Evolutionary conservation across 2,888 invertebrate species (phyloP).

Genomic region (Abscondita cerata): DNA sequence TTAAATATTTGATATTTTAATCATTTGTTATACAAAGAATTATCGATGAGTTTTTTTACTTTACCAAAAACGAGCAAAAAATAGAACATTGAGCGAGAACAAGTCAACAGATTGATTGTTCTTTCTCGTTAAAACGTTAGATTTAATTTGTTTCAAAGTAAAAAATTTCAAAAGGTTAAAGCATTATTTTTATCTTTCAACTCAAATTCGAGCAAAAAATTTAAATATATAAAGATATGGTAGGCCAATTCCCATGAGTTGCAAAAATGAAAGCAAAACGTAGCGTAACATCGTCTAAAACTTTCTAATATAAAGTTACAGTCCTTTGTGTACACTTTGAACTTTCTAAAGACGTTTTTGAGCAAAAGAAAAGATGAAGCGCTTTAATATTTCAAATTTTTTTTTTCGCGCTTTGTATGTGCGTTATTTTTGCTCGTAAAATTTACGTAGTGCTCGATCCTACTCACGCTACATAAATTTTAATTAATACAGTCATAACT

Average conservation of each 20-base stretch:
- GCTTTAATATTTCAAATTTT: neutral
- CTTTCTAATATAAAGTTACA: constrained; percentile 3
- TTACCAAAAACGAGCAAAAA: too few relatives aligned
- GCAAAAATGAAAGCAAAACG: constrained; percentile 12
- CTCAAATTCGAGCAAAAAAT: neutral
- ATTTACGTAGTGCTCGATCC: neutral
- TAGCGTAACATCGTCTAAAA: neutral
- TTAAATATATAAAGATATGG: neutral
- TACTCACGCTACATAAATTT: constrained; percentile 8
- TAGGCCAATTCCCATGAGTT: neutral
- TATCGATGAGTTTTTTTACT: too few relatives aligned
- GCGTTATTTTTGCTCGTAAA: neutral
- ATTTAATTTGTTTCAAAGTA: too few relatives aligned
- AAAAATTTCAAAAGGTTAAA: too few relatives aligned
- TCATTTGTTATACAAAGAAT: too few relatives aligned
- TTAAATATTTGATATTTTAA: too few relatives aligned
- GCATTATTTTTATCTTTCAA: too few relatives aligned
- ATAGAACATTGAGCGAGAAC: too few relatives aligned
- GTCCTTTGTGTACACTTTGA: constrained; percentile 9
- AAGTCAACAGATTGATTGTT: too few relatives aligned
- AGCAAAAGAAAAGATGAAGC: neutral
- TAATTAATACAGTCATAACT: constrained; percentile 36
- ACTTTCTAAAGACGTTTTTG: constrained; percentile 5
- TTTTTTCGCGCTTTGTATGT: too few relatives aligned
- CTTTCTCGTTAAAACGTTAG: too few relatives aligned